Percentiles rank a stretch among this genome's conserved stretches.
phyloP scores from a whole-genome alignment of 2,888 invertebrate genomes.

The Deladenus siricidicola region DNA sequence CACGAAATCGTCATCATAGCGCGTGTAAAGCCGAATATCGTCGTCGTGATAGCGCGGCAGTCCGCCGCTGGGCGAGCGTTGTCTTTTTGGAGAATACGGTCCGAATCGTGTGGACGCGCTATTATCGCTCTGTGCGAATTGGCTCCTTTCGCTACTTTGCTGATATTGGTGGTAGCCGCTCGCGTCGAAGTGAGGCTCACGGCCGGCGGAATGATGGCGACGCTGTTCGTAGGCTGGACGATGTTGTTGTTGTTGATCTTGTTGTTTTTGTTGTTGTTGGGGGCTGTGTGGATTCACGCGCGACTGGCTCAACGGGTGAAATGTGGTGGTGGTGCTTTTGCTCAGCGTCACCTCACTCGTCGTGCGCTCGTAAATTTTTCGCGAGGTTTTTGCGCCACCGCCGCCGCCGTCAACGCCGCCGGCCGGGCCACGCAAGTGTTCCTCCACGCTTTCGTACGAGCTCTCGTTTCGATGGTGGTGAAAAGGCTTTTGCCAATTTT shows the following conservation, averaged over 20 bases:
- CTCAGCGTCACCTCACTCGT: conserved; percentile 12
- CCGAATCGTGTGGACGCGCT: too few relatives aligned
- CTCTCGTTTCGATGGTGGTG: not conserved
- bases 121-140: too few relatives aligned
- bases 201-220: not conserved
- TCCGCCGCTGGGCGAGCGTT: not conserved
- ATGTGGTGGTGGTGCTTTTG: conserved; percentile 8
- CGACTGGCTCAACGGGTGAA: not conserved
- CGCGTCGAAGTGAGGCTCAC: not conserved
- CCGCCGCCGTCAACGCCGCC: too few relatives aligned
- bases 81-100: too few relatives aligned
- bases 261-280: not conserved
- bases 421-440: too few relatives aligned
- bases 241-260: not conserved
- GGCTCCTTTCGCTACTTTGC: too few relatives aligned
- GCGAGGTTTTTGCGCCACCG: not conserved
- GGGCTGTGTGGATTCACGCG: not conserved
- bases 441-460: conserved; percentile 19
- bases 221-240: not conserved
- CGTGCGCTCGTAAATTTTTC: conserved; percentile 18
- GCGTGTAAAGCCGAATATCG: conserved; percentile 27
- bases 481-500: not conserved
- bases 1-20: conserved; percentile 18
- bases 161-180: too few relatives aligned
- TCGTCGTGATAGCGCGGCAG: conserved; percentile 22